A percentile compares a stretch with the other conserved stretches of the same genome.
phyloP scores from a whole-genome alignment of 2,797 vertebrate genomes.

The Graptemys geographica region DNA sequence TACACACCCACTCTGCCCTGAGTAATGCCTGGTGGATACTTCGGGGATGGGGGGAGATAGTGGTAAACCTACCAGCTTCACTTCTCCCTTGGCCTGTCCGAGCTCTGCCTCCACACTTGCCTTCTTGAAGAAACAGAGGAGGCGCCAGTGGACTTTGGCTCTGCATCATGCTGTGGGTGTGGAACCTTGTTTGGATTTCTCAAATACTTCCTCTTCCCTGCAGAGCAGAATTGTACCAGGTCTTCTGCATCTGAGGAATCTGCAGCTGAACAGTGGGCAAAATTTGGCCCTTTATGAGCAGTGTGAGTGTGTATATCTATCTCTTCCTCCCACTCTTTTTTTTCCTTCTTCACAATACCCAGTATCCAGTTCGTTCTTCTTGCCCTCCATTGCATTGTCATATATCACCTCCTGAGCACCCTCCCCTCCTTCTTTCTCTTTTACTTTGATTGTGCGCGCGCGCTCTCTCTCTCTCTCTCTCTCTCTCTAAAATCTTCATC shows the following conservation, averaged over 20 bases:
- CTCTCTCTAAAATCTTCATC: neutral
- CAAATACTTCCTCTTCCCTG: neutral
- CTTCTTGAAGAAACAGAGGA: neutral
- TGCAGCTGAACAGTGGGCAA: neutral
- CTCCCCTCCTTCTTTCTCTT: neutral
- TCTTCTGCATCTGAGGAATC: neutral
- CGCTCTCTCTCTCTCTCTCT: neutral
- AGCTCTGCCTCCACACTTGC: neutral
- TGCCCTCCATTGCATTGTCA: neutral
- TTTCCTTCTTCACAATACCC: neutral
- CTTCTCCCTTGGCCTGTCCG: neutral
- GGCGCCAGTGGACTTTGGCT: neutral
- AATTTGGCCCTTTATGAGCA: neutral
- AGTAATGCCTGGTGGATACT: neutral
- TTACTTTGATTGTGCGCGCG: neutral
- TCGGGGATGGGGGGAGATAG: no score
- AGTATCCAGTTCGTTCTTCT: neutral
- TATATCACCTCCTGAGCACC: neutral
- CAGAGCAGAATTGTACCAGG: neutral
- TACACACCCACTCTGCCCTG: neutral
- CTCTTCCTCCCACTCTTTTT: neutral
- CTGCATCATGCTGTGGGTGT: neutral
- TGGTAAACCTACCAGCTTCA: neutral
- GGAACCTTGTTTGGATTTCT: neutral
- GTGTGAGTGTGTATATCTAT: neutral